Conservation (phyloP, 2,113 vertebrate genomes). For the Acrocephalus kingi region DNA sequence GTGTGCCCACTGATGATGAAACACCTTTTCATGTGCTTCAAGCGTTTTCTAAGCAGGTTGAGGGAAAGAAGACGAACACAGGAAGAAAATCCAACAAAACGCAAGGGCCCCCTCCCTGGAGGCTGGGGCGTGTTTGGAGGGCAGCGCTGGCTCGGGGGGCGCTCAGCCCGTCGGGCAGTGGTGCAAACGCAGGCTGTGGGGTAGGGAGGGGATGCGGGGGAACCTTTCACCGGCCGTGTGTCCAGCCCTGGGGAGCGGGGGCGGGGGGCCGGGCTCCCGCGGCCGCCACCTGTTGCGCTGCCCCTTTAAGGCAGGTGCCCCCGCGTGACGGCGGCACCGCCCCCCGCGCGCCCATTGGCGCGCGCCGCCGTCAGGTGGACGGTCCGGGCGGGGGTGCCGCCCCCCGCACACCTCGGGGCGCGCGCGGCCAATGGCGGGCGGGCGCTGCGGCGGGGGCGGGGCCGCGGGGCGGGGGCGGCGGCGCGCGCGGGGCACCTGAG, state of each 20-base stretch:
- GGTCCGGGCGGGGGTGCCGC: not conserved
- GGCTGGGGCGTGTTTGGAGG: fast-evolving
- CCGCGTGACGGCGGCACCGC: not conserved
- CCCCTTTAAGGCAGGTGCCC: not conserved
- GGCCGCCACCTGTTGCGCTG: constrained; percentile 19
- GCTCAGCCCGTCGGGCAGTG: fast-evolving
- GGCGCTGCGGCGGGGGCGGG: not conserved
- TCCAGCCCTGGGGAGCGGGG: no score
- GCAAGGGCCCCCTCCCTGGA: fast-evolving
- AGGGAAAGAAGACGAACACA: not conserved
- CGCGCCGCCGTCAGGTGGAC: not conserved
- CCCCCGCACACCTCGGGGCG: not conserved
- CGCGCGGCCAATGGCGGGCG: not conserved
- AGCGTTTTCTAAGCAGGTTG: not conserved
- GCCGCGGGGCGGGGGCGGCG: not conserved
- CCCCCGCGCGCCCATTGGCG: not conserved
- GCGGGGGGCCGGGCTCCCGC: no score
- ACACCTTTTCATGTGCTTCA: not conserved
- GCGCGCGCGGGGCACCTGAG: not conserved
- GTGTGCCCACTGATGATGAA: not conserved
- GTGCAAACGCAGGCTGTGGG: fast-evolving
- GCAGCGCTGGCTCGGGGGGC: fast-evolving
- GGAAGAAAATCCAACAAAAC: fast-evolving
- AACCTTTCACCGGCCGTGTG: fast-evolving
- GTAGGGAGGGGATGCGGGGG: fast-evolving